phyloP scores from a whole-genome alignment of 2,888 invertebrate genomes.

The Callosobruchus maculatus region DNA sequence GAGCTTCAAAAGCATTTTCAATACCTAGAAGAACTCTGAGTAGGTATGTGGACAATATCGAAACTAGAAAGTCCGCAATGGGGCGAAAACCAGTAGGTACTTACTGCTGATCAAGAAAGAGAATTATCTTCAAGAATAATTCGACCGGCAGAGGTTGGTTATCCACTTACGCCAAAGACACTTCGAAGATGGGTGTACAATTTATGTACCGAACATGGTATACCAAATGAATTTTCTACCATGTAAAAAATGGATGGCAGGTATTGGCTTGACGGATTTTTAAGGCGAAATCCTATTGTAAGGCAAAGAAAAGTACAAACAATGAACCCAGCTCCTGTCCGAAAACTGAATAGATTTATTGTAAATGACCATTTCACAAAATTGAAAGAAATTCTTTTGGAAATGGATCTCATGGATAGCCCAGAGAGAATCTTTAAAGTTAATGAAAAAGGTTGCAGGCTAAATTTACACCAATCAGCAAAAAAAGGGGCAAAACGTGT shows the following conservation, averaged over 20 bases:
- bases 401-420: constrained; percentile 7
- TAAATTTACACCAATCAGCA: constrained; percentile 29
- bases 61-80: too few species aligned
- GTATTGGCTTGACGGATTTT: constrained; percentile 25
- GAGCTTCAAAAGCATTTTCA: too few species aligned
- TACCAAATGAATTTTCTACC: constrained; percentile 8
- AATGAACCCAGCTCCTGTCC: constrained; percentile 32
- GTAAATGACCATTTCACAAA: constrained; percentile 2
- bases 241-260: constrained; percentile 17
- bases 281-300: constrained; percentile 25
- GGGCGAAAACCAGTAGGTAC: too few species aligned
- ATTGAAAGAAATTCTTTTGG: neutral
- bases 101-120: too few species aligned
- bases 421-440: constrained; percentile 32
- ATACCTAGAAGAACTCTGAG: too few species aligned
- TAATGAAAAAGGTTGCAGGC: constrained; percentile 29
- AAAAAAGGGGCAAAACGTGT: constrained; percentile 30
- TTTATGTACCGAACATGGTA: too few species aligned
- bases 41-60: too few species aligned
- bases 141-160: too few species aligned
- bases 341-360: constrained; percentile 25
- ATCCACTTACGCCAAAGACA: too few species aligned
- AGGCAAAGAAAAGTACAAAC: constrained; percentile 26
- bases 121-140: too few species aligned
- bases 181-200: too few species aligned